Evolutionary conservation across 2,888 invertebrate species (phyloP).

Genomic region (Agrotis clavis): DNA sequence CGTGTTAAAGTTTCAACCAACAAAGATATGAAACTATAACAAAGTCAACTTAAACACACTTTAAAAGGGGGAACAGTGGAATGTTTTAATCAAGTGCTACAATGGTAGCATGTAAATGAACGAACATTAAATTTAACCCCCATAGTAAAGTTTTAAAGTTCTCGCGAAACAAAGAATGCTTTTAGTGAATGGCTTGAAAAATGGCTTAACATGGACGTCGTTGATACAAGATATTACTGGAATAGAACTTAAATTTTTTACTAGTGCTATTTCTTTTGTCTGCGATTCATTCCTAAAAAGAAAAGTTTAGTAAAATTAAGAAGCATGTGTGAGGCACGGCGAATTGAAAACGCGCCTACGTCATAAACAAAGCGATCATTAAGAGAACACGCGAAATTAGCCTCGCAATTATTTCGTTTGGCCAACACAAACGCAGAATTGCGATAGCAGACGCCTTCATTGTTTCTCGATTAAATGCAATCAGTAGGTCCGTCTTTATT

Average conservation of each 20-base stretch:
- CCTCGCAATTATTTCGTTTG: background rate
- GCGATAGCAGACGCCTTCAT: background rate
- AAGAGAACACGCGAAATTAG: background rate
- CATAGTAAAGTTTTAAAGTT: conserved; percentile 63
- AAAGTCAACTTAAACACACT: conserved; percentile 26
- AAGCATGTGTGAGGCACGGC: background rate
- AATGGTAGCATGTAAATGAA: conserved; percentile 60
- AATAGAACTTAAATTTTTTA: conserved; percentile 23
- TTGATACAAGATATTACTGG: conserved; percentile 49
- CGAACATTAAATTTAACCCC: conserved; percentile 66
- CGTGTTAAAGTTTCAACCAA: background rate
- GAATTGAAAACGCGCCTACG: background rate
- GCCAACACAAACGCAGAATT: background rate
- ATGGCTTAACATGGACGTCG: conserved; percentile 65
- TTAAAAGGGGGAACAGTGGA: conserved; percentile 25
- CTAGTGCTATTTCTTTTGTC: background rate
- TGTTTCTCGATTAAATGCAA: background rate
- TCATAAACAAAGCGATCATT: background rate
- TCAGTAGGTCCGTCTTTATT: too few relatives aligned
- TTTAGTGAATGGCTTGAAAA: conserved; percentile 74
- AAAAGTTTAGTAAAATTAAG: background rate
- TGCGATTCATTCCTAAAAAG: background rate
- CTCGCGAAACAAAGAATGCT: conserved; percentile 72
- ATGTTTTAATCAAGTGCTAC: conserved; percentile 53
- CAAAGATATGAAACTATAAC: conserved; percentile 9